Percentiles rank a stretch among this genome's conserved stretches.
phyloP scores from a whole-genome alignment of 1,140 invertebrate species.

The Panagrolaimus sp. region DNA sequence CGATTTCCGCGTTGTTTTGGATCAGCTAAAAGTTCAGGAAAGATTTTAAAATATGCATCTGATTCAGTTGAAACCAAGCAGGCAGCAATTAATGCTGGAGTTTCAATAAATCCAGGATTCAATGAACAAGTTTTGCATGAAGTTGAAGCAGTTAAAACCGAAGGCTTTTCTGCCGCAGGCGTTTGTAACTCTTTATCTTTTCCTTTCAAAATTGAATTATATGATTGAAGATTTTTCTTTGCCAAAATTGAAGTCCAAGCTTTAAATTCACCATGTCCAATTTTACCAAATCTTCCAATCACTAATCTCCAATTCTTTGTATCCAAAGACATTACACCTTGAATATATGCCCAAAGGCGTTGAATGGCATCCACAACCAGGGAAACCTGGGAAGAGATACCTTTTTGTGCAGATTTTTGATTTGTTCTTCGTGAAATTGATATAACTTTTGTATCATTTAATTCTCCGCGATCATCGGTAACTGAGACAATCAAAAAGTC shows the following conservation, averaged over 20 bases:
- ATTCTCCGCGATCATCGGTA: slow-evolving; percentile 86
- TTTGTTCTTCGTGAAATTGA: slow-evolving; percentile 67
- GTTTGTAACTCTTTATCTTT: slow-evolving; percentile 24
- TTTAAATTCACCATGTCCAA: slow-evolving; percentile 93
- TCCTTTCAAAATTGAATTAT: slow-evolving; percentile 46
- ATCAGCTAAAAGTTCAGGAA: slow-evolving; percentile 66
- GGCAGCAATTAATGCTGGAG: slow-evolving; percentile 75
- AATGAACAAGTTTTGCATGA: slow-evolving; percentile 37
- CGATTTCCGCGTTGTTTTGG: not conserved
- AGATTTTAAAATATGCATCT: slow-evolving; percentile 81
- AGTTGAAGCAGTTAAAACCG: slow-evolving; percentile 12
- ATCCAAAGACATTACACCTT: slow-evolving; percentile 85
- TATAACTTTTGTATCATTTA: slow-evolving; percentile 84
- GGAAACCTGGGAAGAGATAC: slow-evolving; percentile 19
- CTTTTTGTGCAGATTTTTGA: slow-evolving; percentile 31
- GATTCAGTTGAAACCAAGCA: slow-evolving; percentile 93
- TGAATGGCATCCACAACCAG: slow-evolving; percentile 72
- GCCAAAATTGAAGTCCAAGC: slow-evolving; percentile 54
- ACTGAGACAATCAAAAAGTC: slow-evolving; percentile 84
- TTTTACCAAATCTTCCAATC: slow-evolving; percentile 85
- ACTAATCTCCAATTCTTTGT: slow-evolving; percentile 89
- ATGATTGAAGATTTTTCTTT: slow-evolving; percentile 40
- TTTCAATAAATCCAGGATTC: slow-evolving; percentile 36
- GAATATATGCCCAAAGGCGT: slow-evolving; percentile 92
- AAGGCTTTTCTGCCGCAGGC: not conserved